Evolutionary conservation across 2,888 invertebrate genomes (phyloP), one percentile per base, ranked within the genome.

Genomic region (Pandemis corylana): DNA sequence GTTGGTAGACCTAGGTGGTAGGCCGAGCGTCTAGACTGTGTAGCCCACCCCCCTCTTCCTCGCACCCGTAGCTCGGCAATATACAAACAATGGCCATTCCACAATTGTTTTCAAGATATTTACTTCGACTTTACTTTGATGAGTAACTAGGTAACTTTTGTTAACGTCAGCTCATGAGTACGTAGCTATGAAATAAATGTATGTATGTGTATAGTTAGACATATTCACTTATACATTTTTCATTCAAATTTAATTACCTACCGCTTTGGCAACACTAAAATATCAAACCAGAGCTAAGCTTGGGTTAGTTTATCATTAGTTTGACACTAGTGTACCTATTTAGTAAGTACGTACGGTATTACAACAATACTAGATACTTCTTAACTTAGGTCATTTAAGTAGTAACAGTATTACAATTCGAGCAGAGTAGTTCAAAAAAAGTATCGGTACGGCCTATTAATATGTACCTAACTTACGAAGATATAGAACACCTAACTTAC

Each of bases 11-110:
- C 41, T 66, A 64, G 44, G 28, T 9, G 49, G 74, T 74, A 74
- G 74, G 74, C 74, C 56, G 68, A 10, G 59, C 36, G 74, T 74
- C 74, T 74, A 74, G 74, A 74, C 74, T 64, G 67, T 41, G 51
- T 28, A 44, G n/a, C 53, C 9, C 51, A 53, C 15, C n/a, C 10
- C 28, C 67, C n/a, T n/a, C 20, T 28, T 6, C 53, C 51, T 28
- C 59, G 10, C 59, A 3, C 53, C 53, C 13, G 15, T n/a, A 56
- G 28, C 59, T 59, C 12, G 4, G 59, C 28, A 28, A 59, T 20
- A 20, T 59, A 59, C 59, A 28, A 59, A 59, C 59, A 59, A 59
- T 59, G 28, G 59, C 56, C 12, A 12, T 59, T 59, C 10, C 28
- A 59, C 28, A 59, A 59, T 59, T 28, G 10, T 28, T 59, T 59